These are phyloP conservation scores for Drosophila subobscura DNA, from an alignment of 1,140 invertebrate genomes.

Conservation along the genomic window DNA sequence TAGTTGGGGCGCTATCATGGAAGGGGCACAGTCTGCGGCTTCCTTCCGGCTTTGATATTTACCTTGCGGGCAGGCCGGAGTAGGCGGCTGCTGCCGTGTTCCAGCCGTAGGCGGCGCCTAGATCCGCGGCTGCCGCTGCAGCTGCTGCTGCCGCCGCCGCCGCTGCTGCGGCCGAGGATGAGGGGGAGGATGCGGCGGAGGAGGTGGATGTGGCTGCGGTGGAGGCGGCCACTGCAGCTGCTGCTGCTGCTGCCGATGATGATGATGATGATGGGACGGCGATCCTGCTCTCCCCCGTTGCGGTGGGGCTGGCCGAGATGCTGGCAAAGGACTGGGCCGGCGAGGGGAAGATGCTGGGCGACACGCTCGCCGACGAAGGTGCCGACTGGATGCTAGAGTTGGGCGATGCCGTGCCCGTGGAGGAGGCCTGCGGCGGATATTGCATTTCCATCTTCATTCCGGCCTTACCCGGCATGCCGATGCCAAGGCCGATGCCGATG, in stretches of 20 bases:
- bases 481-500: slow-evolving; percentile 25
- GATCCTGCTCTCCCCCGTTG: slow-evolving; percentile 3
- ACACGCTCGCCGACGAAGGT: slow-evolving; percentile 75
- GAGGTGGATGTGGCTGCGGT: slow-evolving; percentile 6
- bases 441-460: slow-evolving; percentile 80
- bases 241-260: background rate
- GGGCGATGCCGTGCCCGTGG: slow-evolving; percentile 78
- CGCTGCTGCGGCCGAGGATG: slow-evolving; percentile 38
- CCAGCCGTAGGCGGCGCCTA: slow-evolving; percentile 77
- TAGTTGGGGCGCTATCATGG: background rate
- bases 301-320: slow-evolving; percentile 63
- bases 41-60: slow-evolving; percentile 35
- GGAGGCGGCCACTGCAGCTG: slow-evolving; percentile 14
- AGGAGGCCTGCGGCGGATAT: slow-evolving; percentile 81
- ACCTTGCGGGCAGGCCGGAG: slow-evolving; percentile 72
- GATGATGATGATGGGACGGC: slow-evolving; percentile 7
- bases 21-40: background rate
- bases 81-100: slow-evolving; percentile 63
- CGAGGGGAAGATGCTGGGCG: slow-evolving; percentile 77
- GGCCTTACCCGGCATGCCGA: slow-evolving; percentile 27
- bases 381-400: slow-evolving; percentile 79
- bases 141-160: slow-evolving; percentile 61
- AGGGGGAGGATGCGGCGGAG: slow-evolving; percentile 22
- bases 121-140: slow-evolving; percentile 65
- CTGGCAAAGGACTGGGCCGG: slow-evolving; percentile 76